Percentiles rank a stretch among this genome's conserved stretches.
Conservation (phyloP, 2,797 vertebrate genomes). For the Calcarius lapponicus region DNA sequence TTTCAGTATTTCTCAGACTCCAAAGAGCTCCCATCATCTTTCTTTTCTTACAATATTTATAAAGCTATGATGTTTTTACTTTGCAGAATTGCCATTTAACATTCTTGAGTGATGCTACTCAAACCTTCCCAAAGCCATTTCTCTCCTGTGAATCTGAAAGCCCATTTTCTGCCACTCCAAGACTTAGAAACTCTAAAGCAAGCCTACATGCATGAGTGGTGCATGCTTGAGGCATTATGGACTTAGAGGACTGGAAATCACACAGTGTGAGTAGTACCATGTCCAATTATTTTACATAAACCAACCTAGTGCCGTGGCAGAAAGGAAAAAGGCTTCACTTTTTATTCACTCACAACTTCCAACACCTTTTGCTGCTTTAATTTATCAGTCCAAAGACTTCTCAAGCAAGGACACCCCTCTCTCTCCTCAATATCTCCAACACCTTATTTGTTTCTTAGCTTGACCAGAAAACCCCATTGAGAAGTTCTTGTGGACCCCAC, state of each 20-base stretch:
- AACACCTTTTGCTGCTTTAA: background rate
- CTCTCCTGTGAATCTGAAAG: background rate
- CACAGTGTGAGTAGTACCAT: background rate
- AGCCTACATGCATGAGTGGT: background rate
- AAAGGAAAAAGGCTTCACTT: background rate
- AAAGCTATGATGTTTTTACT: conserved; percentile 26
- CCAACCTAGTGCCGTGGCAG: background rate
- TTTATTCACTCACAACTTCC: background rate
- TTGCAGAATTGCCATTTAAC: conserved; percentile 18
- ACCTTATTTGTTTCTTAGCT: background rate
- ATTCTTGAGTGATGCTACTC: conserved; percentile 1
- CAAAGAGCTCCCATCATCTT: conserved; percentile 35
- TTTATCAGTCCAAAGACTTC: background rate
- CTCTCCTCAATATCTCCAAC: fast-evolving
- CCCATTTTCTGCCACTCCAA: background rate
- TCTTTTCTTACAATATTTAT: conserved; percentile 47
- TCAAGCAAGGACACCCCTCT: background rate
- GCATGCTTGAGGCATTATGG: background rate
- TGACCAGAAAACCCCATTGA: background rate
- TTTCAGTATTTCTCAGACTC: conserved; percentile 23
- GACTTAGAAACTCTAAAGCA: background rate
- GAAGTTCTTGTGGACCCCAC: background rate
- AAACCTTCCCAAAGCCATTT: background rate
- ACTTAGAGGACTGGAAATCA: background rate
- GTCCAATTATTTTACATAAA: background rate